Conservation (phyloP, 2,113 vertebrate genomes). For the Myrmecophaga tridactyla region DNA sequence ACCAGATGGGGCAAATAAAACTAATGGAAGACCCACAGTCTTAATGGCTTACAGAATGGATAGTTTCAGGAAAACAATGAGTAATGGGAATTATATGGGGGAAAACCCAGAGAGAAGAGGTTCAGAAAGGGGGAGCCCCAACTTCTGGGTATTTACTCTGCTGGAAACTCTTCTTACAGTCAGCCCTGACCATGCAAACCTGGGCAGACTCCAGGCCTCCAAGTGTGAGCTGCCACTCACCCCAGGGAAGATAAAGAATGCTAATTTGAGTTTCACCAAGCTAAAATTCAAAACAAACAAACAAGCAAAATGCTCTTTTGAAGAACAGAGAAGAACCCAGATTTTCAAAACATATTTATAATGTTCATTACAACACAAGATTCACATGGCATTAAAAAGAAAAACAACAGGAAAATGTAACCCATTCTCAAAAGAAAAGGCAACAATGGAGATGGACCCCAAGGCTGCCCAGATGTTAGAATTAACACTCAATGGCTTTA, state of each 20-base stretch:
- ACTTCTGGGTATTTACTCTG: not conserved
- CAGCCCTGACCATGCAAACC: fast-evolving
- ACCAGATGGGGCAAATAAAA: not conserved
- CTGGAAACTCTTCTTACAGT: not conserved
- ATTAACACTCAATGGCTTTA: not conserved
- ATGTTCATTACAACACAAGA: not conserved
- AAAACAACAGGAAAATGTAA: not conserved
- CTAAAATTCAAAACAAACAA: not conserved
- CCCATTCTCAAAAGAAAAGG: not conserved
- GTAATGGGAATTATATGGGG: not conserved
- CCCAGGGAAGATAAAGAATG: not conserved
- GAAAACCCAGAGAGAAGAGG: not conserved
- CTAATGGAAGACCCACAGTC: not conserved
- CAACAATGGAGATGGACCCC: not conserved
- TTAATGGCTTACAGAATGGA: not conserved
- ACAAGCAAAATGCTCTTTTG: not conserved
- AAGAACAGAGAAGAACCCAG: not conserved
- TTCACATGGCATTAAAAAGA: not conserved
- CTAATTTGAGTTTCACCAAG: not conserved
- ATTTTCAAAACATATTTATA: not conserved
- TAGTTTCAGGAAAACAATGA: not conserved
- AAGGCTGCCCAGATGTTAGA: not conserved
- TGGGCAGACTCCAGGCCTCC: not conserved
- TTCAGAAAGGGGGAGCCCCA: not conserved
- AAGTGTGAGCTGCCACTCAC: not conserved